Base-by-base conservation (phyloP, 1,140 invertebrate genomes). In the Drosophila tropicalis region DNA sequence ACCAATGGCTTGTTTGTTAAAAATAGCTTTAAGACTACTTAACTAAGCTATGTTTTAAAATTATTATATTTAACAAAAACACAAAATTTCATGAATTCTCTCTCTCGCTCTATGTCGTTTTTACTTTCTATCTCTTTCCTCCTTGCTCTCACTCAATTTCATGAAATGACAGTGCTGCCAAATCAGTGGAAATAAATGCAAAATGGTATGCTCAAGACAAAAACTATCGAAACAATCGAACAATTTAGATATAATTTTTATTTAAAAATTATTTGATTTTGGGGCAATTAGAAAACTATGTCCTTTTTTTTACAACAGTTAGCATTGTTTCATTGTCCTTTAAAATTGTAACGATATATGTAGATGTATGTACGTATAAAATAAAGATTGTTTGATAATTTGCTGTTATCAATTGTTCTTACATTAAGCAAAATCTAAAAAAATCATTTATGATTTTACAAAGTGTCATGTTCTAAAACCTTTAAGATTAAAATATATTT, bases 21-120 rank as follows among this genome's bases (percentile, higher is more conserved):
- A 51, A 12, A 12, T 22, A 4, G 9, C 17, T 22, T 22, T 51
- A 51, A 51, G 10, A 9, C 7, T 51, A 51, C 44, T 22, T 51
- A 51, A 51, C 17, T 51, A 51, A 22, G 19, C 44, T 47, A 19
- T 9, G 19, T 10, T 12, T 22, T 12, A 22, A 22, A 22, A 51
- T 51, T 19, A 51, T 51, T 22, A 51, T 12, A 10, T 3, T 22
- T 51, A 51, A 51, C 17, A 51, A 51, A 51, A 17, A 51, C 17
- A 9, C 17, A 9, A 22, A 51, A 51, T 22, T 22, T 22, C 17
- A 3, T 51, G 9, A 51, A 22, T 47, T 47, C 7, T 22, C 44
- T 51, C 19, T 51, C 44, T 51, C 44, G 44, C 44, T 51, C 44
- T 51, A 22, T 51, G 17, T 51, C 44, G 44, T 12, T 51, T 51